Conservation (phyloP, 2,797 vertebrate species). For the Hybognathus amarus region DNA sequence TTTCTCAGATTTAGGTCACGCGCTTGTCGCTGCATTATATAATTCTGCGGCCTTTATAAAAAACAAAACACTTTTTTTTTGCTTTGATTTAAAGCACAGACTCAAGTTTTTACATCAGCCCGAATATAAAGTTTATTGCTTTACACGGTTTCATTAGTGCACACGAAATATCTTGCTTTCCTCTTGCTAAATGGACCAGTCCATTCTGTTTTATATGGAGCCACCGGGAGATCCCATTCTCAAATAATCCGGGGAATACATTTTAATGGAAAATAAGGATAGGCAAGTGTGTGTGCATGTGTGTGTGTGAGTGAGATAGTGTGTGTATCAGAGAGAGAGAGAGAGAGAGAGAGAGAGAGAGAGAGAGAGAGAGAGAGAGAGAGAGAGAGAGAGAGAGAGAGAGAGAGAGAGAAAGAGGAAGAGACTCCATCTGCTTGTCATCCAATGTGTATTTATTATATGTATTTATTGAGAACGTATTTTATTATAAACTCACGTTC, state of each 20-base stretch:
- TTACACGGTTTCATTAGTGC: not conserved
- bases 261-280: constrained; percentile 36
- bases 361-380: constrained; percentile 1
- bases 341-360: not conserved
- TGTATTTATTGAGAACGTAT: not conserved
- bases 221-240: constrained; percentile 47
- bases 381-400: constrained; percentile 17
- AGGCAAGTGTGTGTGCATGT: not conserved
- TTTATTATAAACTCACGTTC: not conserved
- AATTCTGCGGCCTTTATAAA: not conserved
- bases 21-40: not conserved
- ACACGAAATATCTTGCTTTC: not conserved
- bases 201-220: constrained; percentile 16
- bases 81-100: not conserved
- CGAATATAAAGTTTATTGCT: not conserved
- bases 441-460: constrained; percentile 10
- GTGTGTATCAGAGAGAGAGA: not conserved
- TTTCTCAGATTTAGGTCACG: not conserved
- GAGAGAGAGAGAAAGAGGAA: not conserved
- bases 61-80: not conserved
- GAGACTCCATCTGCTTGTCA: constrained; percentile 38
- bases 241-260: constrained; percentile 42
- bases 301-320: not conserved
- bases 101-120: not conserved
- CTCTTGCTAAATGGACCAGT: constrained; percentile 10